Percentiles rank a stretch among this genome's conserved stretches.
phyloP scores from a whole-genome alignment of 2,113 vertebrate genomes.

The zebrafish (Danio rerio) region GRCz12tu NC_133188.1:2242001-2242500 shows the following conservation, averaged over 20 bases:
- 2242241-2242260: conserved; percentile 34
- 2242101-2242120: background rate
- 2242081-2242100: conserved; percentile 43
- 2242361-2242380: conserved; percentile 50
- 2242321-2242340: conserved; percentile 42
- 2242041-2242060: conserved; percentile 42
- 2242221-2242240: conserved; percentile 45
- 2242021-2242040: conserved; percentile 48
- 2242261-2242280: conserved; percentile 30
- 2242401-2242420: conserved; percentile 40
- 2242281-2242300: conserved; percentile 53
- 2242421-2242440: conserved; percentile 37
- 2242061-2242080: conserved; percentile 30
- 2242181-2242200: conserved; percentile 28
- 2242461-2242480: conserved; percentile 19
- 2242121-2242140: conserved; percentile 29
- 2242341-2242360: conserved; percentile 29
- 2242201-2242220: conserved; percentile 43
- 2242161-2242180: conserved; percentile 22
- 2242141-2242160: background rate
- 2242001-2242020: conserved; percentile 42
- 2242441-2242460: background rate
- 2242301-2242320: conserved; percentile 17
- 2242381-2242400: conserved; percentile 24
- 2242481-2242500: background rate